Conservation (phyloP, 2,113 vertebrate genomes). For the Nyctibius bracteatus region DNA sequence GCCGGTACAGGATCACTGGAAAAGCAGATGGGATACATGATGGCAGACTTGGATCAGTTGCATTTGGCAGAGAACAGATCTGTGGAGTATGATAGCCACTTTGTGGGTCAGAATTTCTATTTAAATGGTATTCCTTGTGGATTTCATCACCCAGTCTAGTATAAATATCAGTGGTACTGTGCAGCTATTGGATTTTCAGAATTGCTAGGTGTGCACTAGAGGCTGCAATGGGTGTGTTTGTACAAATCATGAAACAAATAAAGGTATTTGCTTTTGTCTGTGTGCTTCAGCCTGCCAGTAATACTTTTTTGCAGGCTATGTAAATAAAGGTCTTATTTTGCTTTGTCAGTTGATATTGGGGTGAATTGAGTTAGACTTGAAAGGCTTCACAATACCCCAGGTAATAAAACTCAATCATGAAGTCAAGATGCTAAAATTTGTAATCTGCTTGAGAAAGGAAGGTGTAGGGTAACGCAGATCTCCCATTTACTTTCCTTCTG, state of each 20-base stretch:
- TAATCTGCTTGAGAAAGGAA: background rate
- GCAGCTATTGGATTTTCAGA: background rate
- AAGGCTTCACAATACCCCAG: background rate
- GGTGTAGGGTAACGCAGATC: background rate
- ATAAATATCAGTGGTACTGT: fast-evolving
- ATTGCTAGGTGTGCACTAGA: background rate
- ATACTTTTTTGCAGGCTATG: background rate
- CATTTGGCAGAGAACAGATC: background rate
- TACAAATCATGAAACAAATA: background rate
- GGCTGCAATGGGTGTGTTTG: background rate
- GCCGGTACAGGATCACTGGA: background rate
- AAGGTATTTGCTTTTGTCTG: background rate
- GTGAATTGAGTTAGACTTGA: background rate
- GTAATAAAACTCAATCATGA: background rate
- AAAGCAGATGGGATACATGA: slow-evolving; percentile 17
- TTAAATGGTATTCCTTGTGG: background rate
- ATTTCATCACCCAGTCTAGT: background rate
- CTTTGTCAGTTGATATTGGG: background rate
- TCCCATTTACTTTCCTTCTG: background rate
- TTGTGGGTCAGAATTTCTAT: background rate
- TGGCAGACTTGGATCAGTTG: background rate
- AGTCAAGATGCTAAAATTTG: background rate
- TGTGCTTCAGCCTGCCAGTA: background rate
- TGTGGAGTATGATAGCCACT: background rate
- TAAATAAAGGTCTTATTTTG: background rate